A percentile compares a stretch with the other conserved stretches of the same genome.
Conservation (phyloP, 23 tunicate genomes). For the Botrylloides violaceus region DNA sequence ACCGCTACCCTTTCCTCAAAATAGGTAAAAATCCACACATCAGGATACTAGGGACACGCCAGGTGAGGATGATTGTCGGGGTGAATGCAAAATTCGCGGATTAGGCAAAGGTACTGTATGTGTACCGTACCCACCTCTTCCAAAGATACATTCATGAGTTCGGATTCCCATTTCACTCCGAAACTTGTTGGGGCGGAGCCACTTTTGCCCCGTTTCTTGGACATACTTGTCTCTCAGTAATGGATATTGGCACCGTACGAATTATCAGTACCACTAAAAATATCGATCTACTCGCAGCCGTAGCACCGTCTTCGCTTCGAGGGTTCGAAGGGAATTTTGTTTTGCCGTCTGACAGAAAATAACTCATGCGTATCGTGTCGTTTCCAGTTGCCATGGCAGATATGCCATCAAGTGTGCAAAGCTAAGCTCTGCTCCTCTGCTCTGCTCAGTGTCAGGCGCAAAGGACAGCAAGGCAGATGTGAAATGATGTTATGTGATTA, state of each 20-base stretch:
- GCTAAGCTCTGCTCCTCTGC: no score
- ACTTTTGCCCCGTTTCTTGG: constrained; percentile 68
- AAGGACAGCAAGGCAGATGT: no score
- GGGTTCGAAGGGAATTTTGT: no score
- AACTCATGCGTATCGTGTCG: neutral
- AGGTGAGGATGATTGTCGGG: no score
- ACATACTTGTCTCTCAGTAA: constrained; percentile 24
- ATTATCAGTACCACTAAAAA: neutral
- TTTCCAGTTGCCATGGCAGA: neutral
- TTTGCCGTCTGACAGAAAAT: neutral
- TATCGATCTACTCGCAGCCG: no score
- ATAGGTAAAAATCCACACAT: no score
- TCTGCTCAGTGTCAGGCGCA: no score
- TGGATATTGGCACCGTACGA: neutral
- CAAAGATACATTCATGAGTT: constrained; percentile 35
- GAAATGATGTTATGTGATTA: no score
- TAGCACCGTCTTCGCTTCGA: no score
- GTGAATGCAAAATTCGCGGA: no score
- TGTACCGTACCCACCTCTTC: constrained; percentile 45
- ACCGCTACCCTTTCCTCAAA: no score
- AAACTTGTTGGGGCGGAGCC: constrained; percentile 61
- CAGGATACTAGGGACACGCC: no score
- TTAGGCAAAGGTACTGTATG: neutral
- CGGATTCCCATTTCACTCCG: constrained; percentile 64
- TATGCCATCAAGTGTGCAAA: neutral